Percentiles rank a stretch among this genome's conserved stretches.
These are phyloP conservation scores for Smutsia gigantea DNA, from an alignment of 2,797 vertebrate species.

Conservation along the genomic window DNA sequence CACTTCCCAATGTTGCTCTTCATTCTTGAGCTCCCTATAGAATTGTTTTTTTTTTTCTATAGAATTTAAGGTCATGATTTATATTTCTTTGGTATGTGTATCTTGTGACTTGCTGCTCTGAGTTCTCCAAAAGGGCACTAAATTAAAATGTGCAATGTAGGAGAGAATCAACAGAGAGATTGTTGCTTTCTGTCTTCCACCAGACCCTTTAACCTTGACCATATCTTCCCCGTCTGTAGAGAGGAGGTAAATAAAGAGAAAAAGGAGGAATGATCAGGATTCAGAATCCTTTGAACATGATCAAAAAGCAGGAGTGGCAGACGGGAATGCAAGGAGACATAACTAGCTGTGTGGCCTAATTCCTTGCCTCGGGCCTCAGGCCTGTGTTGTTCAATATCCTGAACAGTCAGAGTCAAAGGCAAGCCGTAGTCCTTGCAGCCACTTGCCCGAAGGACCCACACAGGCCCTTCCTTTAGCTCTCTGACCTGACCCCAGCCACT, in stretches of 20 bases:
- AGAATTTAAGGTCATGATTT: slow-evolving; percentile 30
- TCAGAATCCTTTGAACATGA: slow-evolving; percentile 45
- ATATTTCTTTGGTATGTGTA: neutral
- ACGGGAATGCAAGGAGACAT: neutral
- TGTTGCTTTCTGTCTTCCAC: neutral
- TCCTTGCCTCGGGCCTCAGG: neutral
- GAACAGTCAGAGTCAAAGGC: neutral
- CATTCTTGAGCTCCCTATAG: neutral
- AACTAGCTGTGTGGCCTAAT: neutral
- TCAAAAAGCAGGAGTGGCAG: neutral
- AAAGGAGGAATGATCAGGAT: neutral
- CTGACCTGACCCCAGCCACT: neutral
- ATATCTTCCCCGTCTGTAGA: neutral
- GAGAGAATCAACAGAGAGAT: neutral
- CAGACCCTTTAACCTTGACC: neutral
- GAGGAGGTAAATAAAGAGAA: neutral
- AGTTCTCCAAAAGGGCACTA: neutral
- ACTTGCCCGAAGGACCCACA: accelerated
- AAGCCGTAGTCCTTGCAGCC: neutral
- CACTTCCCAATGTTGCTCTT: neutral
- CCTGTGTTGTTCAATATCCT: neutral
- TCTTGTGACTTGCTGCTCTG: neutral
- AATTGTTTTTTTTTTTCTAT: too few relatives aligned
- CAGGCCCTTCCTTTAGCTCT: neutral
- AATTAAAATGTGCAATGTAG: neutral